These are phyloP conservation scores for Nemotelus pantherinus DNA, from an alignment of 2,888 invertebrate genomes.

Conservation along the genomic window DNA sequence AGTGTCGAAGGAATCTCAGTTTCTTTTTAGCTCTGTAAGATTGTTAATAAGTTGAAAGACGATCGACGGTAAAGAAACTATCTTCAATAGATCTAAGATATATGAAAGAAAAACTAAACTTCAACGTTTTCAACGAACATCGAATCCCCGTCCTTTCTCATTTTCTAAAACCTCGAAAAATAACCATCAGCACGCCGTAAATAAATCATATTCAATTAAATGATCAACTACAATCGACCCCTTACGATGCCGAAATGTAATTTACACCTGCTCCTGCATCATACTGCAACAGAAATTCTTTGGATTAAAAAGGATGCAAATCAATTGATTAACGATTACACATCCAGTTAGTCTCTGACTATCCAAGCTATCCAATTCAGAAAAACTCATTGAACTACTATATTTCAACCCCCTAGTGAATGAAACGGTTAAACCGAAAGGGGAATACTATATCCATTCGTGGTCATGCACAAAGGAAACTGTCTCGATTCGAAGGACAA, in stretches of 20 bases:
- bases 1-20: no score
- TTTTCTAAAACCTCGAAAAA: background rate
- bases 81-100: no score
- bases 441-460: background rate
- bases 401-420: constrained; percentile 2
- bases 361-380: background rate
- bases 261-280: constrained; percentile 33
- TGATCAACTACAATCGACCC: constrained; percentile 29
- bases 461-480: constrained; percentile 12
- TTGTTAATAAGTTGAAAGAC: no score
- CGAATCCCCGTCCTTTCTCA: background rate
- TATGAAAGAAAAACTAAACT: background rate
- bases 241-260: background rate
- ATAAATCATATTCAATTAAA: constrained; percentile 35
- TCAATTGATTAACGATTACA: constrained; percentile 33
- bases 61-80: no score
- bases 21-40: no score
- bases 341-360: constrained; percentile 4
- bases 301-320: constrained; percentile 36
- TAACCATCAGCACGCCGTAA: background rate
- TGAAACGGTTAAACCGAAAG: constrained; percentile 18
- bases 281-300: constrained; percentile 1
- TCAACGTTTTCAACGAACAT: background rate
- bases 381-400: background rate
- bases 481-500: constrained; percentile 6